Percentiles rank a stretch among this genome's conserved stretches.
Evolutionary conservation across 2,888 invertebrate species (phyloP).

Genomic region (Mimumesa dahlbomi): DNA sequence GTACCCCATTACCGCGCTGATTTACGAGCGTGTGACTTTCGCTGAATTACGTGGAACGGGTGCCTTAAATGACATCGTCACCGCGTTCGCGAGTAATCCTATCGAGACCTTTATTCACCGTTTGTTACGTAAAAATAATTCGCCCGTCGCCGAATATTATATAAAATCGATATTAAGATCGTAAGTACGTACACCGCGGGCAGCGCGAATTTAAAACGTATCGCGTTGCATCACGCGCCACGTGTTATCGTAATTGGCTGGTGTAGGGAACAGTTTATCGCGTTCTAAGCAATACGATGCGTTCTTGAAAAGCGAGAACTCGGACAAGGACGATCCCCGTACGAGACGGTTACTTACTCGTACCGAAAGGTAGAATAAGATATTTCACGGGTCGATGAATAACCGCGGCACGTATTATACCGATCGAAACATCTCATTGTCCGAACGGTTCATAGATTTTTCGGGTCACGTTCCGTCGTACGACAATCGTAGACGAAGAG

Average conservation of each 20-base stretch:
- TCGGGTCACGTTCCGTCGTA: conserved; percentile 25
- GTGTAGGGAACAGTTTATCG: neutral
- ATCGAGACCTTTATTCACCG: too few relatives aligned
- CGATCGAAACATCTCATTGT: conserved; percentile 54
- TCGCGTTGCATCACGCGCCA: too few relatives aligned
- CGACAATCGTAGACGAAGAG: too few relatives aligned
- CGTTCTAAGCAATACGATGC: neutral
- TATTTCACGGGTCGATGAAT: conserved; percentile 15
- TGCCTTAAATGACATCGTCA: conserved; percentile 43
- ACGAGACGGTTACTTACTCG: neutral
- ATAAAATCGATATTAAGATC: neutral
- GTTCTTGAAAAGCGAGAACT: conserved; percentile 43
- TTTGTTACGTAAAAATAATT: too few relatives aligned
- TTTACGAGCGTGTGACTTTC: conserved; percentile 67
- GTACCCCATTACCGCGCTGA: conserved; percentile 60
- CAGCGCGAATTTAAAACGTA: too few relatives aligned
- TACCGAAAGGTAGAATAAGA: conserved; percentile 17
- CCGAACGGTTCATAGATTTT: conserved; percentile 45
- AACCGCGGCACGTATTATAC: conserved; percentile 9
- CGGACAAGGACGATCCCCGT: conserved; percentile 46
- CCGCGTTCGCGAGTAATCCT: conserved; percentile 3
- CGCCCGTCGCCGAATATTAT: neutral
- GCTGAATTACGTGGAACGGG: conserved; percentile 56
- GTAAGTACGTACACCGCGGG: too few relatives aligned
- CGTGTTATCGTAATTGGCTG: too few relatives aligned